Evolutionary conservation across 2,797 vertebrate species (phyloP).

Genomic region (Brachyalestes nurse): DNA sequence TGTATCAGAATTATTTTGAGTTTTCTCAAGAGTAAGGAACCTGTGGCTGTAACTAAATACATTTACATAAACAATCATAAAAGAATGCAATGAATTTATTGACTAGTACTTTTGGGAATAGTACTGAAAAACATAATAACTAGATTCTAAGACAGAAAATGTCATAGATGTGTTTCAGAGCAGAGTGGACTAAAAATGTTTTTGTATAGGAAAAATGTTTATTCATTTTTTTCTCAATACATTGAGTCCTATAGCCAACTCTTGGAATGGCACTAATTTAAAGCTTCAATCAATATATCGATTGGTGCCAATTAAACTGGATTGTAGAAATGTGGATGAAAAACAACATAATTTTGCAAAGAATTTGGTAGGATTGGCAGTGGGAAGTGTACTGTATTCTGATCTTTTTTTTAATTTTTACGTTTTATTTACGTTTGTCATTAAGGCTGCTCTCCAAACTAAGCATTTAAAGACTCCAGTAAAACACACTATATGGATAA

Average conservation of each 20-base stretch:
- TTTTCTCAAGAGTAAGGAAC: neutral
- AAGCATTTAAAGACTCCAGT: too few relatives aligned
- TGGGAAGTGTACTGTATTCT: neutral
- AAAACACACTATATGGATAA: too few relatives aligned
- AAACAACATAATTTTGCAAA: neutral
- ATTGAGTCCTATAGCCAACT: neutral
- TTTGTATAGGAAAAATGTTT: too few relatives aligned
- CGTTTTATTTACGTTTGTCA: too few relatives aligned
- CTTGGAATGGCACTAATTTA: neutral
- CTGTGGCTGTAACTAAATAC: neutral
- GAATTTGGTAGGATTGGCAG: neutral
- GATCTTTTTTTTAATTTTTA: neutral
- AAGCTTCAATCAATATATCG: neutral
- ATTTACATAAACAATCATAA: neutral
- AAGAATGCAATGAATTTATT: neutral
- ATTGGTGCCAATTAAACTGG: neutral
- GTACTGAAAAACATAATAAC: too few relatives aligned
- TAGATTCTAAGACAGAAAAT: too few relatives aligned
- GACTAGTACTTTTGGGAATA: too few relatives aligned
- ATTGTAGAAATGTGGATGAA: neutral
- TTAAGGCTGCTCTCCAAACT: too few relatives aligned
- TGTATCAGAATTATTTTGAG: slow-evolving; percentile 38
- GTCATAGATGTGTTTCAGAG: too few relatives aligned
- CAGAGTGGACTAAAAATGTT: too few relatives aligned
- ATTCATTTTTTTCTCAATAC: too few relatives aligned